A percentile compares a stretch with the other conserved stretches of the same genome.
phyloP scores from a whole-genome alignment of 2,888 invertebrate species.

The Dicycla oo region DNA sequence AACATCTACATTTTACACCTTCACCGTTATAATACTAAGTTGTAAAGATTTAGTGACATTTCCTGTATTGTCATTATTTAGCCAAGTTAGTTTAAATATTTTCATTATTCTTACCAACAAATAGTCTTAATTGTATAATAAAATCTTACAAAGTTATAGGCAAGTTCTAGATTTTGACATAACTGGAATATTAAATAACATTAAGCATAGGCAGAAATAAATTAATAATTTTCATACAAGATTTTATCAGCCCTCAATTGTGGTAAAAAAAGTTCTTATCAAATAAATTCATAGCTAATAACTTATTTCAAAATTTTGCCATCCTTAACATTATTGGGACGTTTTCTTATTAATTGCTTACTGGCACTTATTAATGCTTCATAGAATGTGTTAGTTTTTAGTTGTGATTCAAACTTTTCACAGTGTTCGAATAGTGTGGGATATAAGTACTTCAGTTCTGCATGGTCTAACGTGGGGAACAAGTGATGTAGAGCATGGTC shows the following conservation, averaged over 20 bases:
- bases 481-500: conserved; percentile 95
- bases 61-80: not conserved
- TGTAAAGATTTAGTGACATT: conserved; percentile 2
- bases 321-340: conserved; percentile 78
- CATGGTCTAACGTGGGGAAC: conserved; percentile 95
- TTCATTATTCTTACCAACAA: not conserved
- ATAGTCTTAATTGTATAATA: not conserved
- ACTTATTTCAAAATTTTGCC: conserved; percentile 56
- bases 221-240: conserved; percentile 4
- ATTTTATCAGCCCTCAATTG: not conserved
- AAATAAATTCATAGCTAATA: not conserved
- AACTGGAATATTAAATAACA: no score
- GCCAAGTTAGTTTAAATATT: not conserved
- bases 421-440: conserved; percentile 92
- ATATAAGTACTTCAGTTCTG: conserved; percentile 92
- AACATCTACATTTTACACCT: conserved; percentile 6
- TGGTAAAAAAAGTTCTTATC: not conserved
- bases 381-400: conserved; percentile 88
- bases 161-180: not conserved
- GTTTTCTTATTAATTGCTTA: conserved; percentile 83
- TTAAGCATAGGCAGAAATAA: no score
- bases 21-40: conserved; percentile 21
- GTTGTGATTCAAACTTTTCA: conserved; percentile 91
- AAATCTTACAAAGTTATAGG: not conserved
- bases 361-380: conserved; percentile 93